phyloP scores from a whole-genome alignment of 1,140 invertebrate species.

The Drosophila melanica region DNA sequence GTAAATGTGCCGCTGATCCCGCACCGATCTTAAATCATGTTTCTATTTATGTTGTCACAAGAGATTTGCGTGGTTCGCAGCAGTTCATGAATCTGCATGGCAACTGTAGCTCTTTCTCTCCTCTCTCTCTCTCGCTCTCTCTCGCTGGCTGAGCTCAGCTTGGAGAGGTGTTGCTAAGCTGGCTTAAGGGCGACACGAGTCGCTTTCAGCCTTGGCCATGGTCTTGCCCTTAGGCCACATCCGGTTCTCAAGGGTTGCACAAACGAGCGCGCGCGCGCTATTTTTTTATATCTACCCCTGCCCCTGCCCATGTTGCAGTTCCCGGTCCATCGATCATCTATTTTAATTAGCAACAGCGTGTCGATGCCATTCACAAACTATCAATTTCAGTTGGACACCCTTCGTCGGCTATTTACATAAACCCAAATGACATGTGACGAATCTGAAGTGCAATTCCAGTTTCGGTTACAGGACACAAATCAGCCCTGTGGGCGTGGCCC shows the following conservation, averaged over 20 bases:
- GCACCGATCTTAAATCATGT: conserved; percentile 79
- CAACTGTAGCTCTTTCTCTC: conserved; percentile 2
- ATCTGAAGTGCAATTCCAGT: conserved; percentile 67
- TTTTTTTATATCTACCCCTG: conserved; percentile 39
- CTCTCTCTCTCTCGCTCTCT: too few relatives aligned
- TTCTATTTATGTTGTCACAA: conserved; percentile 83
- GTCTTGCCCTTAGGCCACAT: conserved; percentile 2
- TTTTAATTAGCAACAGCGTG: conserved; percentile 83
- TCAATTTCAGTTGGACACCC: conserved; percentile 73
- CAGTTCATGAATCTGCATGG: conserved; percentile 34
- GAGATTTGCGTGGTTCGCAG: conserved; percentile 73
- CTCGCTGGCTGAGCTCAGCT: neutral
- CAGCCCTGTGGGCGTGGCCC: conserved; percentile 51
- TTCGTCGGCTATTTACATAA: conserved; percentile 68
- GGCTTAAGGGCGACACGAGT: conserved; percentile 60
- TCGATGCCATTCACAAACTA: conserved; percentile 81
- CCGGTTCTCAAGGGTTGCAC: conserved; percentile 74
- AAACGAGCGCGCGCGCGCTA: neutral
- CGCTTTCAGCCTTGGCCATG: conserved; percentile 22
- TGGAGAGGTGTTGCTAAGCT: conserved; percentile 69
- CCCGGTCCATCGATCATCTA: conserved; percentile 73
- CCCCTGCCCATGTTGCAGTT: neutral
- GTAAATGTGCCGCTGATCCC: conserved; percentile 80
- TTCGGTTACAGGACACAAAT: conserved; percentile 27
- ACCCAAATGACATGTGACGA: conserved; percentile 71